Evolutionary conservation across 2,888 invertebrate genomes (phyloP), one percentile per base, ranked within the genome.

Genomic region (Andricus curvator): DNA sequence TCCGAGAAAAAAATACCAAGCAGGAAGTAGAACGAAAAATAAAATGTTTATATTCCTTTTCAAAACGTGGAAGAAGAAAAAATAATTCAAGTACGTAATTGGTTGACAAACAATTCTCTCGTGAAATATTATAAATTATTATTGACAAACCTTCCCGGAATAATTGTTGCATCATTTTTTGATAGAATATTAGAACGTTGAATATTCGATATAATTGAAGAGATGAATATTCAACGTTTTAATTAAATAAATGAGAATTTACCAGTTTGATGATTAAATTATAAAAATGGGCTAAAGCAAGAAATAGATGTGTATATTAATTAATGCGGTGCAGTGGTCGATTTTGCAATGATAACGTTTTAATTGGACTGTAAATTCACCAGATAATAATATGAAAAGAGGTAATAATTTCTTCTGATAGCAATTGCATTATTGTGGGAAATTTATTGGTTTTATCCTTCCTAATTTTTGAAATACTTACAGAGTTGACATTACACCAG

Each of bases 311-410:
- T 15, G 0, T 48, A 3, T 51, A 48, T 51, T 29, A 51, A 70
- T 70, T 70, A 51, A 70, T 70, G 29, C 8, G 2, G 1, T 25
- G n/a, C 20, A 29, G 3, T 70, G 70, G 29, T 25, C 29, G 20
- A 29, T 70, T 48, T 51, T 25, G 25, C 25, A 51, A 70, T 29
- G 29, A 20, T 48, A 48, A 70, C 70, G 29, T 29, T 70, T 70
- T 51, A 51, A 70, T 70, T 70, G 48, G 29, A 29, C 48, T 51
- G 48, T 48, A 29, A 48, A 70, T 70, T 70, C 51, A 25, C 25
- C 68, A 70, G 20, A 70, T 51, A 51, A 29, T 29, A 70, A 70
- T 51, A 70, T 29, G 51, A 70, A 70, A 9, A 44, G 44, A 44
- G 48, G 20, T 48, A 68, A 48, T 25, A 51, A 48, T 51, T 29